A percentile compares a stretch with the other conserved stretches of the same genome.
Conservation (phyloP, 2,888 invertebrate genomes). For the Glomeris marginata region DNA sequence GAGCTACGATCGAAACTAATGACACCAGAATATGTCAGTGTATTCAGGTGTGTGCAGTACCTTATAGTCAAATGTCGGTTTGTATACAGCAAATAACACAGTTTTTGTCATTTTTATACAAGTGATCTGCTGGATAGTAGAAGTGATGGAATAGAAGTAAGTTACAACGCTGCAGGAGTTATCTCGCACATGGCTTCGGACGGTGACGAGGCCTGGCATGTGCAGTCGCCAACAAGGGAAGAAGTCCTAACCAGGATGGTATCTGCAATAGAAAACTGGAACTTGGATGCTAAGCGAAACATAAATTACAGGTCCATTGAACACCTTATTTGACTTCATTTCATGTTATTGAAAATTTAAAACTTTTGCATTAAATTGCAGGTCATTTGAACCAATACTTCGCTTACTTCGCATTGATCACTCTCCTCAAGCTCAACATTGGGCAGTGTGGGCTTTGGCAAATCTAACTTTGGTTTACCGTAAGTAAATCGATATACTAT, state of each 20-base stretch:
- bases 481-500: constrained; percentile 38
- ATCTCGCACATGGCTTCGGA: constrained; percentile 91
- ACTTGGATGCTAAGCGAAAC: constrained; percentile 68
- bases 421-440: constrained; percentile 83
- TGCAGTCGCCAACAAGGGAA: constrained; percentile 50
- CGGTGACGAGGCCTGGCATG: constrained; percentile 67
- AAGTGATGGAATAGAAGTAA: constrained; percentile 91
- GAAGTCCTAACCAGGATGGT: constrained; percentile 60
- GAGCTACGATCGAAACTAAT: constrained; percentile 65
- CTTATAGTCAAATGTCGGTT: neutral
- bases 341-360: too few relatives aligned
- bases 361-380: constrained; percentile 19
- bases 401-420: constrained; percentile 64
- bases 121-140: constrained; percentile 65
- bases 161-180: constrained; percentile 92
- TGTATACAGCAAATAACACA: neutral
- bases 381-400: constrained; percentile 87
- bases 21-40: constrained; percentile 64
- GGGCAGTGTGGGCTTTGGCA: constrained; percentile 96
- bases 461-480: constrained; percentile 87
- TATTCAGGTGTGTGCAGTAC: constrained; percentile 43
- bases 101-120: neutral
- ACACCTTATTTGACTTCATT: too few relatives aligned
- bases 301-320: constrained; percentile 89
- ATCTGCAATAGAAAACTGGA: constrained; percentile 73